phyloP scores from a whole-genome alignment of 2,797 vertebrate genomes.

The Siniperca obscura region DNA sequence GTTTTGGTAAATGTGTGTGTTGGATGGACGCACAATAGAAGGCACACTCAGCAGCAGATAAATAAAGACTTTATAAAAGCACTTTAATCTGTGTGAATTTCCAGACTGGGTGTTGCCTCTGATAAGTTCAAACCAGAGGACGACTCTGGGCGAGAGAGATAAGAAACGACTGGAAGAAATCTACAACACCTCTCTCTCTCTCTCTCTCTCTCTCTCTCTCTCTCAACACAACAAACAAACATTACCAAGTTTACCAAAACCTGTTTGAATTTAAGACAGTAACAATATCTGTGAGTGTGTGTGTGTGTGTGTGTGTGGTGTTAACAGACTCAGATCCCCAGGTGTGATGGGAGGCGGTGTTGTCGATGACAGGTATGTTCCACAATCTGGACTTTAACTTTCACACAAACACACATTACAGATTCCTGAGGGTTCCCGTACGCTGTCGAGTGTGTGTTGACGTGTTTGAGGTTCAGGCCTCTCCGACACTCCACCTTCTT shows the following conservation, averaged over 20 bases:
- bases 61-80: slow-evolving; percentile 7
- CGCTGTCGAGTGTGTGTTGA: slow-evolving; percentile 46
- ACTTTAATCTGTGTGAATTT: slow-evolving; percentile 36
- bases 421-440: slow-evolving; percentile 16
- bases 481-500: slow-evolving; percentile 27
- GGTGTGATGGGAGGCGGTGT: slow-evolving; percentile 20
- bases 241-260: not conserved
- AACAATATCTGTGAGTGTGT: not conserved
- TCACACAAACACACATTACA: slow-evolving; percentile 7
- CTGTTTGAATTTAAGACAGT: not conserved
- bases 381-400: slow-evolving; percentile 20
- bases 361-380: slow-evolving; percentile 44
- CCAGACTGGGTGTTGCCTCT: slow-evolving; percentile 53
- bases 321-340: not conserved
- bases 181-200: slow-evolving; percentile 26
- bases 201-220: not conserved
- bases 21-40: not conserved
- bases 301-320: slow-evolving; percentile 6
- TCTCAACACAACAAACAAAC: not conserved
- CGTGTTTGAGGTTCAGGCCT: slow-evolving; percentile 48
- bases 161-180: slow-evolving; percentile 42
- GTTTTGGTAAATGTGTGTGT: not conserved
- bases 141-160: slow-evolving; percentile 37
- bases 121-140: slow-evolving; percentile 40
- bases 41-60: not conserved